Base-by-base conservation (phyloP, 2,888 invertebrate species). In the Saturnia pavonia region DNA sequence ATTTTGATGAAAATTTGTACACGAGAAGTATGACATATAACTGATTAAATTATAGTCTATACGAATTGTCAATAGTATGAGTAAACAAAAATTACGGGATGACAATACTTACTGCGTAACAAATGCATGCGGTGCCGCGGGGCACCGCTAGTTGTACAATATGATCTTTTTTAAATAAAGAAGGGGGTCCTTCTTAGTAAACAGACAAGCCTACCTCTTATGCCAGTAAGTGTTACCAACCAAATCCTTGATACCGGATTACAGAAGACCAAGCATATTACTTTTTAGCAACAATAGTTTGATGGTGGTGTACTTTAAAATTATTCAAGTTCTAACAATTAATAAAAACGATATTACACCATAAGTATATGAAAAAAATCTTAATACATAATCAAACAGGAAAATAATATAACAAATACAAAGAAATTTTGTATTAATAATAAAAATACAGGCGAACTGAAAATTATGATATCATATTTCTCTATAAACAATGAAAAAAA, bases 171-270 rank as follows among this genome's bases (percentile, higher is more conserved):
- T n/a, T n/a, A n/a, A n/a, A n/a, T n/a, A 34, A 34, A 34, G 6
- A 34, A 4, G 2, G 6, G 6, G 6, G 6, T 4, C 34, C 34
- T 34, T 34, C 34, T 34, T 19, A 19, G 19, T 14, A 3, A 48
- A 48, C 48, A 19, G 19, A 48, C 45, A 45, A 4, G 48, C 19
- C 48, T 8, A 22, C 22, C 54, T n/a, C 22, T 22, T 54, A n/a
- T 74, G 77, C 75, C 76, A 75, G 79, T 79, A 82, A 79, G 82
- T 77, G 74, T 76, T 77, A 84, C 82, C n/a, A 54, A 22, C 1
- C 54, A 54, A 7, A 54, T 22, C 22, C 22, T 54, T 54, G 22
- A 54, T 3, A 8, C n/a, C 19, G 19, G 19, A 19, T 3, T 19
- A 34, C 48, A 45, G 48, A 19, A 48, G 16, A 8, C 19, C 48